Evolutionary conservation across 1,140 invertebrate genomes (phyloP).

Genomic region (Eueides isabella): DNA sequence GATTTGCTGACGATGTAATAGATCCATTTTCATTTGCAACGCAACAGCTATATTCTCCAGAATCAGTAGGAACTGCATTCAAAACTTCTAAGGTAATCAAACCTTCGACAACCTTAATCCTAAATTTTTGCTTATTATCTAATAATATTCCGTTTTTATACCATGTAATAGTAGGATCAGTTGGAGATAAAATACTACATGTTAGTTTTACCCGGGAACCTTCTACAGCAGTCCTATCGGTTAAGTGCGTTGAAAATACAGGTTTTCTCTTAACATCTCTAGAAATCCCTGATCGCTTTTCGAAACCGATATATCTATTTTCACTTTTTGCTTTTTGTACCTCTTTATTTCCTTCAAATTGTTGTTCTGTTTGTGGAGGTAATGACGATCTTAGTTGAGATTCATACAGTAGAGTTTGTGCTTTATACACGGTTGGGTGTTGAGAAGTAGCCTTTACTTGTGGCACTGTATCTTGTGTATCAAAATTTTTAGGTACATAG

Average conservation of each 20-base stretch:
- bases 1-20: conserved; percentile 85
- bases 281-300: conserved; percentile 58
- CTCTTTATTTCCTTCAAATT: conserved; percentile 48
- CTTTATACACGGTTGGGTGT: conserved; percentile 58
- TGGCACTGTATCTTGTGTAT: conserved; percentile 40
- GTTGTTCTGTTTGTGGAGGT: conserved; percentile 39
- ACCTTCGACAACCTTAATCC: conserved; percentile 84
- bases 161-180: conserved; percentile 92
- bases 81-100: conserved; percentile 90
- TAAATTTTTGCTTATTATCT: conserved; percentile 81
- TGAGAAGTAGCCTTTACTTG: conserved; percentile 40
- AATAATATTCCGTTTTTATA: conserved; percentile 89
- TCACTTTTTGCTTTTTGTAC: conserved; percentile 59
- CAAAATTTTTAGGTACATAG: conserved; percentile 57
- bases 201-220: conserved; percentile 90
- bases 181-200: conserved; percentile 91
- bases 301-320: conserved; percentile 53
- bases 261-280: conserved; percentile 86
- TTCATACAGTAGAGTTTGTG: conserved; percentile 58
- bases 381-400: conserved; percentile 54
- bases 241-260: conserved; percentile 90
- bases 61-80: conserved; percentile 85
- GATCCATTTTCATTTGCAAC: conserved; percentile 89
- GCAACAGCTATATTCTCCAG: conserved; percentile 89
- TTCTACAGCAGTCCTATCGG: conserved; percentile 88